These are phyloP conservation scores for Zaprionus ghesquierei DNA, from an alignment of 1,140 invertebrate genomes.

Conservation along the genomic window DNA sequence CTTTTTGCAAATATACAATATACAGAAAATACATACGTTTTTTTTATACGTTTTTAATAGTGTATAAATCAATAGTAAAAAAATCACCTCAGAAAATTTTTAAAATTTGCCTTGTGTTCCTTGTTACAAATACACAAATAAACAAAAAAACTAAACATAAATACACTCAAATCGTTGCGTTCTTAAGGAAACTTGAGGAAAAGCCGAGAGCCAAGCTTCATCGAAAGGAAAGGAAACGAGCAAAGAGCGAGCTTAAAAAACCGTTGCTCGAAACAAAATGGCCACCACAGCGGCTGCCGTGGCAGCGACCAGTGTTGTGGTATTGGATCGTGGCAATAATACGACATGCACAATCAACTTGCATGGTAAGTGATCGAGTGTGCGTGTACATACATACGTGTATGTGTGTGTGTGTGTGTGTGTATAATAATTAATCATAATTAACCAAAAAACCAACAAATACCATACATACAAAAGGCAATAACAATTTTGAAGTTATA, in stretches of 20 bases:
- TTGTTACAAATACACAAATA: conserved; percentile 5
- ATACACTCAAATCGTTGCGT: background rate
- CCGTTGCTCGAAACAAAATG: conserved; percentile 62
- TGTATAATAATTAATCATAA: conserved; percentile 72
- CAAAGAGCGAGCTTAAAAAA: conserved; percentile 34
- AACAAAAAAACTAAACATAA: background rate
- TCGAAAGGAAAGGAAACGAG: conserved; percentile 3
- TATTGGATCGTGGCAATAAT: conserved; percentile 96
- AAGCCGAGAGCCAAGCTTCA: background rate
- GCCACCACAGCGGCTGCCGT: conserved; percentile 85
- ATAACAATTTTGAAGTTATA: conserved; percentile 46
- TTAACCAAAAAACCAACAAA: conserved; percentile 50
- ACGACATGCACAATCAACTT: conserved; percentile 97
- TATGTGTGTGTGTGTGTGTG: conserved; percentile 2
- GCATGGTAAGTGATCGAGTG: conserved; percentile 88
- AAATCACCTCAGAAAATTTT: background rate
- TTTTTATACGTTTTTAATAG: background rate
- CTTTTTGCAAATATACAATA: conserved; percentile 64
- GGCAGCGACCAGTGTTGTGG: conserved; percentile 95
- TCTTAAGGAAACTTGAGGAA: background rate
- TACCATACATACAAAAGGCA: conserved; percentile 12
- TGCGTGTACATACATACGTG: too few species aligned
- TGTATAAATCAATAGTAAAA: conserved; percentile 46
- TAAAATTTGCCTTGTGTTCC: conserved; percentile 7
- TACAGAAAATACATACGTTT: conserved; percentile 40